Evolutionary conservation across 2,113 vertebrate genomes (phyloP).

Genomic region (Daubentonia madagascariensis): DNA sequence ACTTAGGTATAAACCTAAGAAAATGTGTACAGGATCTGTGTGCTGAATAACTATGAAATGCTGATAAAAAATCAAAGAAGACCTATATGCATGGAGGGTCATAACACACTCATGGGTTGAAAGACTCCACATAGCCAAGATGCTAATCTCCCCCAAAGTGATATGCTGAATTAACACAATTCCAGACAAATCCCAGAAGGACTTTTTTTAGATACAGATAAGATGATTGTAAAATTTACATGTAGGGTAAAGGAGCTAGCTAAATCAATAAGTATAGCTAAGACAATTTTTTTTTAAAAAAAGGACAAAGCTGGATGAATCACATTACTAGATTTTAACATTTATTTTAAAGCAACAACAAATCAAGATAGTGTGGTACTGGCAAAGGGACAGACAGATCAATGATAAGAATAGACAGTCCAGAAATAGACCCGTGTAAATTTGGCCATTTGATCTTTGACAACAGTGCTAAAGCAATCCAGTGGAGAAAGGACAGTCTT

Average conservation of each 20-base stretch:
- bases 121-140: background rate
- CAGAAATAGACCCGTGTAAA: background rate
- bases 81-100: too few relatives aligned
- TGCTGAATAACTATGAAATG: background rate
- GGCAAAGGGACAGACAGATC: background rate
- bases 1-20: background rate
- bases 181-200: background rate
- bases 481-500: too few relatives aligned
- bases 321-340: background rate
- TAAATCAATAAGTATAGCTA: background rate
- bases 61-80: background rate
- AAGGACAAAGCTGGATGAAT: background rate
- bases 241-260: background rate
- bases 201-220: background rate
- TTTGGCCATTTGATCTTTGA: background rate
- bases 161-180: background rate
- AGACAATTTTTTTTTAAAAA: background rate
- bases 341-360: background rate
- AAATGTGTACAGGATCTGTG: background rate
- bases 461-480: background rate
- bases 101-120: background rate
- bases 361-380: background rate
- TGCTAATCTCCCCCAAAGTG: background rate
- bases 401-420: background rate
- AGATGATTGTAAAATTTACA: background rate